Conservation (phyloP, 2,113 vertebrate species). For the Sceloporus undulatus region DNA sequence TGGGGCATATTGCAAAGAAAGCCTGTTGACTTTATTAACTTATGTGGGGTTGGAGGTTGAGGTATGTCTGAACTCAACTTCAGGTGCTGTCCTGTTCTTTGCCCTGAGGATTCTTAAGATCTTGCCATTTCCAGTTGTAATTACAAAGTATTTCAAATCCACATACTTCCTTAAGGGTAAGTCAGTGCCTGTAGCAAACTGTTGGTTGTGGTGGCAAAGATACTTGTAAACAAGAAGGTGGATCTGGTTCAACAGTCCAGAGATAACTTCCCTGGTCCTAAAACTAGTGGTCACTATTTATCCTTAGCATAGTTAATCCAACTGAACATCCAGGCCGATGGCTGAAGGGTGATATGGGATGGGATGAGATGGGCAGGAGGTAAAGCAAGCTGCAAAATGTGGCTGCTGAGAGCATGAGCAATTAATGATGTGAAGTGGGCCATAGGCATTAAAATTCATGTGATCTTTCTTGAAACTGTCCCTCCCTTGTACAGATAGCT, state of each 20-base stretch:
- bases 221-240: not conserved
- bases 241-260: not conserved
- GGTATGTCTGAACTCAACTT: no score
- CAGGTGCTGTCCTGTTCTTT: no score
- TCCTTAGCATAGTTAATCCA: not conserved
- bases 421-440: not conserved
- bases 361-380: not conserved
- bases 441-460: not conserved
- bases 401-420: not conserved
- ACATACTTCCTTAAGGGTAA: not conserved
- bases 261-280: not conserved
- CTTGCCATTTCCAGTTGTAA: not conserved
- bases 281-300: not conserved
- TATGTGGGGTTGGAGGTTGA: no score
- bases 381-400: not conserved
- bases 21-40: no score
- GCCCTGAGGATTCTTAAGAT: not conserved
- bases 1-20: not conserved
- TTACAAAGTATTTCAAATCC: not conserved
- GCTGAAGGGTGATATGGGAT: no score
- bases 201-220: not conserved
- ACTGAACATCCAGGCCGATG: not conserved
- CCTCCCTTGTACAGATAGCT: not conserved
- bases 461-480: not conserved
- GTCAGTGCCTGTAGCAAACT: not conserved